phyloP scores from a whole-genome alignment of 2,888 invertebrate genomes.

The Lottia gigantea region DNA sequence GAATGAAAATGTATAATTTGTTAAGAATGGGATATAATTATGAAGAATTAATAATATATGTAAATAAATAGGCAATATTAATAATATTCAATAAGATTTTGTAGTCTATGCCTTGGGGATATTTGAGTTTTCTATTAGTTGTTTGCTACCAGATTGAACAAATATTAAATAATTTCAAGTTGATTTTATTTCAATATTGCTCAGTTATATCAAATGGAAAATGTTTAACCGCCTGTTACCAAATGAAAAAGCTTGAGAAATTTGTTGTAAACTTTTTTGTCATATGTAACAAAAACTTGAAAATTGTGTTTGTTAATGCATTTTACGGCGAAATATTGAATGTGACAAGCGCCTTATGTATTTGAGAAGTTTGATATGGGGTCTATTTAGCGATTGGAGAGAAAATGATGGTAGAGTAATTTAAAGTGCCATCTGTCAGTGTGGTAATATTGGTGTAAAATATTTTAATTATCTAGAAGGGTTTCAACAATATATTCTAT shows the following conservation, averaged over 20 bases:
- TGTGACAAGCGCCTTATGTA: background rate
- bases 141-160: no score
- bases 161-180: no score
- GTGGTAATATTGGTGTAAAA: background rate
- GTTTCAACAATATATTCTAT: background rate
- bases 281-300: background rate
- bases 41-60: no score
- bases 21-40: no score
- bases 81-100: no score
- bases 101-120: no score
- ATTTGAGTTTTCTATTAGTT: no score
- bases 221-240: slow-evolving; percentile 1
- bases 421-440: slow-evolving; percentile 4
- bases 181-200: no score
- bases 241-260: background rate
- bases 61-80: no score
- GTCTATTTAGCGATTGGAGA: background rate
- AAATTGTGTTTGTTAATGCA: slow-evolving; percentile 8
- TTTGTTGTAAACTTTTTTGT: background rate
- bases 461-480: slow-evolving; percentile 4
- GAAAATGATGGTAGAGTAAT: background rate
- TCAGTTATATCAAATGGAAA: no score
- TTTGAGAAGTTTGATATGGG: slow-evolving; percentile 2
- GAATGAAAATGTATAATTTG: no score
- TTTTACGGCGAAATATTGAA: background rate